Conservation (phyloP, 2,113 vertebrate genomes). For the Gavia stellata region DNA sequence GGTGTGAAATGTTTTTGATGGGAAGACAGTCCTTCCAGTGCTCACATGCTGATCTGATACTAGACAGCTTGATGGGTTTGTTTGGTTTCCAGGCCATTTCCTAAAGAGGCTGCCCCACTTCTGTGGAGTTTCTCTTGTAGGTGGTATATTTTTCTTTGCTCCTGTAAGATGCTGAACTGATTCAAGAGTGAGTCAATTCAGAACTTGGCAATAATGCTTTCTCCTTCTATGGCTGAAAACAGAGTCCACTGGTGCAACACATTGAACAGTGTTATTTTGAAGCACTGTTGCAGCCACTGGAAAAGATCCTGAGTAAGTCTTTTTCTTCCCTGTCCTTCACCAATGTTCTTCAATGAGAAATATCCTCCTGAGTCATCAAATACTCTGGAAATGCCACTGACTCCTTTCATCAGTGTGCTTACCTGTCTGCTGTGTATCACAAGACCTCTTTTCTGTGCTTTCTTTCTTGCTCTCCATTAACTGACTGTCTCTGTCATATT, state of each 20-base stretch:
- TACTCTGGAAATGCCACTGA: neutral
- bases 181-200: neutral
- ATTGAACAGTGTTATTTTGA: neutral
- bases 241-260: neutral
- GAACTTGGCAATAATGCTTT: neutral
- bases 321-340: neutral
- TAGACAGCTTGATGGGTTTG: neutral
- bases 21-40: neutral
- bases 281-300: neutral
- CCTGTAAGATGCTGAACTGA: neutral
- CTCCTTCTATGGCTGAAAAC: neutral
- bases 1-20: neutral
- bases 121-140: neutral
- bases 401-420: neutral
- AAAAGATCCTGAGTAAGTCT: neutral
- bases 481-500: neutral
- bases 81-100: neutral
- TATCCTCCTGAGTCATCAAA: neutral
- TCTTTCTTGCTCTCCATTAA: neutral
- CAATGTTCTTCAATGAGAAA: neutral
- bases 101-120: neutral
- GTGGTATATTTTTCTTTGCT: neutral
- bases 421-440: neutral
- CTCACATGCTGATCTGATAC: neutral
- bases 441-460: neutral